A percentile compares a stretch with the other conserved stretches of the same genome.
Evolutionary conservation across 2,888 invertebrate genomes (phyloP).

Genomic region (Ashinkailepas kermadecensis): DNA sequence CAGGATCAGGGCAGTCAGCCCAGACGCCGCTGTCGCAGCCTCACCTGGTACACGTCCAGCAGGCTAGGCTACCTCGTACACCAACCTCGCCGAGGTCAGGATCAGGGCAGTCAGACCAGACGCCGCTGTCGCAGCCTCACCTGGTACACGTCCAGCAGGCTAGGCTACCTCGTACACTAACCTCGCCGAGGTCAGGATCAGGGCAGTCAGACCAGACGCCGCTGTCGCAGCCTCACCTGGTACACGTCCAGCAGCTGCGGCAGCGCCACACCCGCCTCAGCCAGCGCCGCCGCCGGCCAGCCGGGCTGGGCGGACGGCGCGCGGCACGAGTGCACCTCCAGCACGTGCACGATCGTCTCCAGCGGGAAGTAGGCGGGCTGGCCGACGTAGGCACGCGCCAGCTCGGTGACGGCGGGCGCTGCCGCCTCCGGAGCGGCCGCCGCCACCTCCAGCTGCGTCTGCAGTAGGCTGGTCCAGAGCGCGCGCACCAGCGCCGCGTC

Average conservation of each 20-base stretch:
- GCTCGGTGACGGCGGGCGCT: constrained; percentile 52
- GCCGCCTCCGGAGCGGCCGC: not conserved
- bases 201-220: not conserved
- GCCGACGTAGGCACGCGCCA: constrained; percentile 56
- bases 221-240: constrained; percentile 46
- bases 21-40: not conserved
- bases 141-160: constrained; percentile 73
- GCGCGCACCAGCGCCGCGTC: constrained; percentile 79
- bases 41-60: constrained; percentile 67
- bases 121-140: constrained; percentile 36
- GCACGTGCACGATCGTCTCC: constrained; percentile 33
- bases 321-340: constrained; percentile 26
- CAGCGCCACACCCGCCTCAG: constrained; percentile 66
- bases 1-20: not conserved
- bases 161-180: constrained; percentile 58
- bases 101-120: not conserved
- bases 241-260: constrained; percentile 73
- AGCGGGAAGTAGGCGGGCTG: constrained; percentile 24
- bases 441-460: not conserved
- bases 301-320: constrained; percentile 38
- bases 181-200: not conserved
- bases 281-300: constrained; percentile 41
- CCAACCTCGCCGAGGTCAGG: too few species aligned
- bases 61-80: constrained; percentile 65
- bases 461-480: constrained; percentile 75